Conservation (phyloP, 2,113 vertebrate species). For the Myrmecobius fasciatus region DNA sequence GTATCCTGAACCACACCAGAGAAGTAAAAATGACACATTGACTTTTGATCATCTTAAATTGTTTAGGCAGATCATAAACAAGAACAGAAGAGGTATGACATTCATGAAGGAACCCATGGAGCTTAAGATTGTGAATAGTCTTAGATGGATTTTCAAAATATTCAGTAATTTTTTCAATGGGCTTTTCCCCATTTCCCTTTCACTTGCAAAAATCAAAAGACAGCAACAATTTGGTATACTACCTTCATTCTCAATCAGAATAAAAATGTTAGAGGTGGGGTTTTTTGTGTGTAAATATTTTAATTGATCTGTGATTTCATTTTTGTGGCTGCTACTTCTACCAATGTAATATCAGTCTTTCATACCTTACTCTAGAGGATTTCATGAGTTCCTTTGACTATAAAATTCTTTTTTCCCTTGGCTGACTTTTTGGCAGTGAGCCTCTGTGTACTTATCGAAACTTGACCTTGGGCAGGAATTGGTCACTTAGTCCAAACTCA, state of each 20-base stretch:
- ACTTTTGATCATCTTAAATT: neutral
- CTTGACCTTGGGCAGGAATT: neutral
- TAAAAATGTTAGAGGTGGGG: neutral
- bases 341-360: neutral
- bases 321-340: neutral
- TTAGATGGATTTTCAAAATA: neutral
- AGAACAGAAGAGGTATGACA: neutral
- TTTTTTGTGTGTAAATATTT: no score
- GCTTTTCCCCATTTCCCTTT: neutral
- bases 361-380: neutral
- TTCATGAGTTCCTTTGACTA: neutral
- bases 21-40: neutral
- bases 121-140: neutral
- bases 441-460: neutral
- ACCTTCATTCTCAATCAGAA: neutral
- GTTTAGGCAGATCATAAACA: neutral
- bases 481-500: neutral
- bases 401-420: neutral
- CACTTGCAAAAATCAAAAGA: neutral
- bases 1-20: neutral
- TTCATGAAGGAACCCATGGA: neutral
- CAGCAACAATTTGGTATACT: neutral
- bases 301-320: no score
- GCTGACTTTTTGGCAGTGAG: neutral
- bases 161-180: neutral